Base-by-base conservation (phyloP, 2,797 vertebrate genomes). In the Malacoraja senta region DNA sequence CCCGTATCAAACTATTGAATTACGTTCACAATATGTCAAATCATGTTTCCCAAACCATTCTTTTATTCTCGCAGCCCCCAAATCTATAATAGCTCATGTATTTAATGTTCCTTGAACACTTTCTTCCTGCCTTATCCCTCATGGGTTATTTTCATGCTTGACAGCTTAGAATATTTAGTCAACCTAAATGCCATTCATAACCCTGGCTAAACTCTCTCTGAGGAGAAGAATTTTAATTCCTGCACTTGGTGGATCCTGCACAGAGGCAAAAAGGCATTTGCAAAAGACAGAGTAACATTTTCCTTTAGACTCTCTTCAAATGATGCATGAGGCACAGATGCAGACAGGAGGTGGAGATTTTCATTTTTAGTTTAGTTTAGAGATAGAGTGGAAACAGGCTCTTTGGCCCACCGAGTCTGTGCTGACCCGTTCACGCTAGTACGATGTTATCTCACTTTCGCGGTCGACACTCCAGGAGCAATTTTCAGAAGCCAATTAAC, bases 131-230 rank as follows among this genome's bases (percentile, higher is more conserved):
- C 29, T 88, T n/a, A 32, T 88, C 61, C n/a, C n/a, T 32, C 7
- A 8, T 88, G 84, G 61, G 21, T 88, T 32, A 88, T 88, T 88
- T 65, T 88, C 84, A 21, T 88, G 61, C 63, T 88, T 68, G 84
- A 68, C 61, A 35, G 61, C 61, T 88, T n/a, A 35, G 61, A 24
- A 9, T 65, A 32, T 15, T 63, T 2, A 6, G 15, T 21, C 17
- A 29, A 32, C 84, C 63, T 65, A 65, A 65, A 32, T 32, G 29
- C 61, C 29, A 32, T n/a, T 32, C 29, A 15, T 38, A 88, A 29
- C 10, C 24, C 80, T 83, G 80, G 44, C 80, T 61, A 32, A n/a
- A n/a, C 58, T 86, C 58, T 63, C 58, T 63, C 26, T 35, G n/a
- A 8, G 61, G 84, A 32, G 61, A 32, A 32, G 61, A 21, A 9